Base-by-base conservation (phyloP, 1,140 invertebrate genomes). In the Gryon sp. region DNA sequence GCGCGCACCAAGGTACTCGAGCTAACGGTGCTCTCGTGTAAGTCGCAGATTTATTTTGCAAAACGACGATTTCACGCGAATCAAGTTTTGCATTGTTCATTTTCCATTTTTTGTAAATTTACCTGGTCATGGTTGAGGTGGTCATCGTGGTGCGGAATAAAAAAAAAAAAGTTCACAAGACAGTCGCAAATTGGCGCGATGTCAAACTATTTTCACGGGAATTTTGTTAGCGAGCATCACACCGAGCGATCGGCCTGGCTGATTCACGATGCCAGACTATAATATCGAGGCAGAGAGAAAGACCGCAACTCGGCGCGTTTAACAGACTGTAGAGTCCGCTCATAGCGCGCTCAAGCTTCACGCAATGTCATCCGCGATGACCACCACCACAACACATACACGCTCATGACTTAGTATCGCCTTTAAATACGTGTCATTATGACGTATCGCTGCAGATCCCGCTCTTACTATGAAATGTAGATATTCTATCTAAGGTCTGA, bases 221-320 rank as follows among this genome's bases (percentile, higher is more conserved):
- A n/a, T n/a, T n/a, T n/a, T n/a, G n/a, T 2, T 40, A 12, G 20
- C 36, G 38, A 11, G 36, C 22, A 59, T 59, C 40, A 32, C 53
- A 26, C 15, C 50, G 34, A 38, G 24, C 30, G 6, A 57, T n/a
- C 52, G 24, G 53, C 26, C 53, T 59, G 40, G 53, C 53, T 59
- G 53, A 59, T 59, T 59, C 53, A 32, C 53, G 38, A 59, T 12
- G 26, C 38, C 26, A 38, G 26, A 34, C 53, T 59, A 43, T 59
- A 43, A 45, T 32, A 59, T n/a, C 38, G 16, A 32, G 18, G 53
- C 40, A 59, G 53, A 45, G 53, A 28, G 53, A 45, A n/a, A n/a
- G 53, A 43, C 40, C 53, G 26, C 24, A 40, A 2, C 12, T 59
- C 26, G 53, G 26, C 53, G n/a, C 11, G 20, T 24, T 41, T 15